Evolutionary conservation across 2,888 invertebrate species (phyloP).

Genomic region (Timema podura): DNA sequence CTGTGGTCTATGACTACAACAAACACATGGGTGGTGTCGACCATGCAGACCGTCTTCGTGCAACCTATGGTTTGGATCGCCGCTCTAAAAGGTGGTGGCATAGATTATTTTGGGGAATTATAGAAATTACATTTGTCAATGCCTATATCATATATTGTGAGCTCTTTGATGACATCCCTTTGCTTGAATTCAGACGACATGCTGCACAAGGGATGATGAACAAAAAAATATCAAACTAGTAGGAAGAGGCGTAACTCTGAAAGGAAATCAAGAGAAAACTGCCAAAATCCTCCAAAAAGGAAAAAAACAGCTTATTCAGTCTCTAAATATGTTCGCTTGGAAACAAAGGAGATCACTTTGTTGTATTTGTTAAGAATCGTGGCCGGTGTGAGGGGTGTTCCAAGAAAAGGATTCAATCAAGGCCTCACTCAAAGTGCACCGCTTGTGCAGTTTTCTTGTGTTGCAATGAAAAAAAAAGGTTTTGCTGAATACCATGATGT

Average conservation of each 20-base stretch:
- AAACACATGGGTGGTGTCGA: conserved; percentile 33
- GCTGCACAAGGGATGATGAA: conserved; percentile 6
- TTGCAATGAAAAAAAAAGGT: conserved; percentile 13
- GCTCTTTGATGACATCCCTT: conserved; percentile 23
- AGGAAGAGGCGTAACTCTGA: neutral
- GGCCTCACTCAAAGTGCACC: conserved; percentile 7
- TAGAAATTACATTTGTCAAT: conserved; percentile 35
- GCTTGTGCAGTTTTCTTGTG: neutral
- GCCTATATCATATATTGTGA: conserved; percentile 26
- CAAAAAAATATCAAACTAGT: neutral
- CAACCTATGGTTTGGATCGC: conserved; percentile 27
- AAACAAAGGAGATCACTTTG: conserved; percentile 7
- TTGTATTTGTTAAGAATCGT: neutral
- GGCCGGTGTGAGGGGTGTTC: conserved; percentile 2
- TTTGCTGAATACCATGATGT: conserved; percentile 11
- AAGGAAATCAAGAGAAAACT: too few species aligned
- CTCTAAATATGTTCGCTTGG: conserved; percentile 16
- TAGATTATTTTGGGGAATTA: conserved; percentile 34
- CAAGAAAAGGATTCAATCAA: conserved; percentile 8
- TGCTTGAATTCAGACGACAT: conserved; percentile 26
- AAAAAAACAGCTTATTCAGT: neutral
- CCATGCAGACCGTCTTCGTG: conserved; percentile 28
- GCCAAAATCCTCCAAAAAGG: neutral
- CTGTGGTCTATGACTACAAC: conserved; percentile 33
- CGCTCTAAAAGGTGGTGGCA: conserved; percentile 37